A percentile compares a stretch with the other conserved stretches of the same genome.
phyloP scores from a whole-genome alignment of 2,888 invertebrate species.

The Eupsilia transversa region DNA sequence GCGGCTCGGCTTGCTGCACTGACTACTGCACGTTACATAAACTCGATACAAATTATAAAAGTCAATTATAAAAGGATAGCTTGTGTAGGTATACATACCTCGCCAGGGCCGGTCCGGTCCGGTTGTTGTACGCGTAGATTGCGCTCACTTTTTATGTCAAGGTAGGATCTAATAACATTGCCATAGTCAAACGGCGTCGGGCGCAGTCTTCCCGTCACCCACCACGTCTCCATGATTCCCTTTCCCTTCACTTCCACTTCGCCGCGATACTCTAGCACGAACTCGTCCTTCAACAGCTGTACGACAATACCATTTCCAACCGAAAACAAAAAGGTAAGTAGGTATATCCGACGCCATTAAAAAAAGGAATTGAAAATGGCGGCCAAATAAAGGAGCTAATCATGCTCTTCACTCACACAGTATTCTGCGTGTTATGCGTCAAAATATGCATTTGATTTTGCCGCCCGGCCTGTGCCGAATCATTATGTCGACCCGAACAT shows the following conservation, averaged over 20 bases:
- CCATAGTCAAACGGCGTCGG: slow-evolving; percentile 88
- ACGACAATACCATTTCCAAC: background rate
- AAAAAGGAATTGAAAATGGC: background rate
- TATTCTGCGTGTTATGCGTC: background rate
- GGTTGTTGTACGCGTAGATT: too few species aligned
- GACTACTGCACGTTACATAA: too few species aligned
- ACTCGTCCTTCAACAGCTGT: slow-evolving; percentile 94
- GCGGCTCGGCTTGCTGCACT: too few species aligned
- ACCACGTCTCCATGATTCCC: slow-evolving; percentile 98
- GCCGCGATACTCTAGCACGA: slow-evolving; percentile 94
- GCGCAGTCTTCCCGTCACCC: slow-evolving; percentile 91
- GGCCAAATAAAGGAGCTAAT: background rate
- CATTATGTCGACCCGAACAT: too few species aligned
- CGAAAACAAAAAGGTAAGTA: background rate
- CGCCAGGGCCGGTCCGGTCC: background rate
- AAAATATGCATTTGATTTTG: too few species aligned
- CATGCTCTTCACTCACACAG: background rate
- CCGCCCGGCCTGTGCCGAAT: too few species aligned
- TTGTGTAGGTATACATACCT: slow-evolving; percentile 6
- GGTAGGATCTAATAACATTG: background rate
- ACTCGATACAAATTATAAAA: too few species aligned
- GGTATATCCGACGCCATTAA: background rate
- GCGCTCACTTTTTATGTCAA: too few species aligned
- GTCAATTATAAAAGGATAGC: background rate
- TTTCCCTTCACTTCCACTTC: slow-evolving; percentile 97